These are phyloP conservation scores for Smutsia temminckii DNA, from an alignment of 2,797 vertebrate genomes.

Conservation along the genomic window DNA sequence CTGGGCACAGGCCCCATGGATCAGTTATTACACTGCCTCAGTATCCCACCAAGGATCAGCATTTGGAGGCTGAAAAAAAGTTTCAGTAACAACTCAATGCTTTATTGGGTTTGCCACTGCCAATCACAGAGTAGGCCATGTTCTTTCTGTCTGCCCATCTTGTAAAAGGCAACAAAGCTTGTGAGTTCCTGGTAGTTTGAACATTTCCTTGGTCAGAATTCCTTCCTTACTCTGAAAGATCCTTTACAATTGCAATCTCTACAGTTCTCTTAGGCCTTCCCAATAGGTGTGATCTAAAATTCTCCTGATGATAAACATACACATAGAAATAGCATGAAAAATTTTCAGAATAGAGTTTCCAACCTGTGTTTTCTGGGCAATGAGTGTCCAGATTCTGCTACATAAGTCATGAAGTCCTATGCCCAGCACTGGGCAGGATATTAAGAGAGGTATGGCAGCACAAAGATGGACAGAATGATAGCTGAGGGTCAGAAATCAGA, in stretches of 20 bases:
- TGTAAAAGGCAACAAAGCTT: not conserved
- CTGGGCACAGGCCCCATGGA: not conserved
- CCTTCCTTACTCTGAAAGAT: not conserved
- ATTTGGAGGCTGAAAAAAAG: not conserved
- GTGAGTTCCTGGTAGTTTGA: not conserved
- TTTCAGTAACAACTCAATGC: not conserved
- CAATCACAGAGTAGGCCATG: not conserved
- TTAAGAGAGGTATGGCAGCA: not conserved
- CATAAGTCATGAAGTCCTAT: not conserved
- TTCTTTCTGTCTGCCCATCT: not conserved
- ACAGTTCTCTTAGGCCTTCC: not conserved
- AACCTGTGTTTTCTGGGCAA: not conserved
- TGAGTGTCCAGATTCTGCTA: not conserved
- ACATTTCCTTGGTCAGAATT: not conserved
- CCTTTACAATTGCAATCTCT: not conserved
- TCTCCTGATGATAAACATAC: not conserved
- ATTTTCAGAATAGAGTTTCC: not conserved
- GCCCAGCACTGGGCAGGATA: not conserved
- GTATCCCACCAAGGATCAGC: not conserved
- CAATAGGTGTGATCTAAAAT: not conserved
- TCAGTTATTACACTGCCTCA: not conserved
- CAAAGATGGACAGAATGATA: not conserved
- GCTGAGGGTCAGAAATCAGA: not conserved
- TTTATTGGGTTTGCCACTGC: not conserved
- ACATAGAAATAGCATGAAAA: not conserved